phyloP scores from a whole-genome alignment of 2,888 invertebrate species.

The Tryphoninae sp. region DNA sequence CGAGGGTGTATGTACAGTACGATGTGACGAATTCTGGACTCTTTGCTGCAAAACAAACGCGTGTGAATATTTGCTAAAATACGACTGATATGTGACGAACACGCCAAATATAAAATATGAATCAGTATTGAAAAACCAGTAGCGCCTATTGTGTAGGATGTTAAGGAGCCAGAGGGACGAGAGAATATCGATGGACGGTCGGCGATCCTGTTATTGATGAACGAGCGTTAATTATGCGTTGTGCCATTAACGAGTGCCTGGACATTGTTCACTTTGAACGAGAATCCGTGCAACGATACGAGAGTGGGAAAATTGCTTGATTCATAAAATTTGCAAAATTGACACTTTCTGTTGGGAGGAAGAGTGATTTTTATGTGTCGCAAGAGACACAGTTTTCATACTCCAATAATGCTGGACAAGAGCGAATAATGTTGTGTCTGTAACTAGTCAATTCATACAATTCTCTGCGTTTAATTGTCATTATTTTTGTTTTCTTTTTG shows the following conservation, averaged over 20 bases:
- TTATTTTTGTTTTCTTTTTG: conserved; percentile 48
- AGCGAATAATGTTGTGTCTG: conserved; percentile 74
- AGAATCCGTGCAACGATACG: conserved; percentile 11
- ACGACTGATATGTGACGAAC: conserved; percentile 71
- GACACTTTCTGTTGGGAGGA: not conserved
- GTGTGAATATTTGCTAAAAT: conserved; percentile 38
- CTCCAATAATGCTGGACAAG: conserved; percentile 48
- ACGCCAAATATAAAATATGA: conserved; percentile 74
- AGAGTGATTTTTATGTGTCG: conserved; percentile 7
- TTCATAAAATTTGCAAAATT: no score
- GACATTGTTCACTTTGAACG: conserved; percentile 25
- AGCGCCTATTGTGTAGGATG: conserved; percentile 61
- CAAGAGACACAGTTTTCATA: conserved; percentile 33
- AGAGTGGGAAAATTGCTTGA: conserved; percentile 11
- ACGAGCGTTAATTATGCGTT: conserved; percentile 47
- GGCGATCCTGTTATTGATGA: not conserved
- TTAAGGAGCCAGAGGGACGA: conserved; percentile 24
- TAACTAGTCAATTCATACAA: conserved; percentile 77
- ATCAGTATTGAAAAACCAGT: conserved; percentile 75
- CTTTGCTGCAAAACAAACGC: conserved; percentile 8
- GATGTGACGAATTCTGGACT: conserved; percentile 17
- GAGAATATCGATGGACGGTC: conserved; percentile 7
- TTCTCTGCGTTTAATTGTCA: conserved; percentile 55
- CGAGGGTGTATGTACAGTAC: conserved; percentile 1
- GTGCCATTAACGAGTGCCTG: conserved; percentile 65